Base-by-base conservation (phyloP, 2,888 invertebrate species). In the Patella pellucida region DNA sequence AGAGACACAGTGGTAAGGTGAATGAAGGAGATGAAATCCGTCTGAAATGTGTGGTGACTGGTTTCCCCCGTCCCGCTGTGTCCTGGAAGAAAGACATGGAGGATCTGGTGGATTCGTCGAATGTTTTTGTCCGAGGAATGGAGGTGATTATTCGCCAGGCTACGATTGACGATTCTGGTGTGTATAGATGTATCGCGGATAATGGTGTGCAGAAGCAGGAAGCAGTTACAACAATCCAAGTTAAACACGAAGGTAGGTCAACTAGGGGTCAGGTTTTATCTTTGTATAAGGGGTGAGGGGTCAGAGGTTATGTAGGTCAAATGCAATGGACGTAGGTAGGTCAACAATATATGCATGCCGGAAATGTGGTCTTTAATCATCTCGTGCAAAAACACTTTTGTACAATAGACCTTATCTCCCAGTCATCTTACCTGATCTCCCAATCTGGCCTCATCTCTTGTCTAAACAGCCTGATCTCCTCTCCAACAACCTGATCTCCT, bases 111-210 rank as follows among this genome's bases (percentile, higher is more conserved):
- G 78, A 79, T 2, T 78, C 76, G 4, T 78, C 79, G 51, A 85
- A 82, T 69, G 79, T 84, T 69, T 82, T 68, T 69, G 82, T 86
- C 14, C 78, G 73, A 23, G 81, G 80, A 27, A 85, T 83, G 2
- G 79, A 81, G 19, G 82, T 89, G 71, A 78, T 84, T 23, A 82
- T 90, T 19, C 78, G 83, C 14, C 81, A 85, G 67, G 83, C 86
- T 1, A 79, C 83, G 3, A 81, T 84, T 41, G 84, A 85, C 19
- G 88, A 90, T 73, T 83, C 85, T 7, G 90, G 89, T 3, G 78
- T 83, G 50, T 90, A 89, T 79, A 81, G 84, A 4, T 90, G 90
- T 82, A 83, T 85, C 54, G 89, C 85, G 2, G 79, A 81, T 68
- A 87, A 87, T 78, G 74, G 74, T 16, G 80, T 76, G 19, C 84